phyloP scores from a whole-genome alignment of 2,888 invertebrate genomes.

The Drosophila flavopinicola region DNA sequence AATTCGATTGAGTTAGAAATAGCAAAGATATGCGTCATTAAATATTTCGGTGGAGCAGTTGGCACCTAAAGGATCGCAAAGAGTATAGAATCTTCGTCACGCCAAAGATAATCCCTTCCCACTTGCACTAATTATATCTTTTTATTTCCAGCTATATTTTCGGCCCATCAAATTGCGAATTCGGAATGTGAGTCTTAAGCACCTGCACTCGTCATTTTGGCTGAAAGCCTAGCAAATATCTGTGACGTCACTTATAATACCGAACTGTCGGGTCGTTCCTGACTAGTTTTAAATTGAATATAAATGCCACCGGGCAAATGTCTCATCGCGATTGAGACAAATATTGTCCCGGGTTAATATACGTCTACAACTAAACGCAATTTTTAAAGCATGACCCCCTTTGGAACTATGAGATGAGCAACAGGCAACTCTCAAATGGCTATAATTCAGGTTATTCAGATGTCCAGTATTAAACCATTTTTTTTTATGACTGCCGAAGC shows the following conservation, averaged over 20 bases:
- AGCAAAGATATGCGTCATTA: too few species aligned
- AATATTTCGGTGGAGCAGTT: too few species aligned
- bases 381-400: not conserved
- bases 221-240: not conserved
- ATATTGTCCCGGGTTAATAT: constrained; percentile 25
- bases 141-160: not conserved
- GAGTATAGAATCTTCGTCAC: too few species aligned
- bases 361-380: not conserved
- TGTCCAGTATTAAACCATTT: not conserved
- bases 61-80: too few species aligned
- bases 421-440: constrained; percentile 21
- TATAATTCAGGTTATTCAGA: not conserved
- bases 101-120: too few species aligned
- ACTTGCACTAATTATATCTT: too few species aligned
- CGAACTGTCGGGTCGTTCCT: constrained; percentile 18
- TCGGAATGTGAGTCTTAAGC: not conserved
- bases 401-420: constrained; percentile 18
- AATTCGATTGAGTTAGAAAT: too few species aligned
- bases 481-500: not conserved
- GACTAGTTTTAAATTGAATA: constrained; percentile 16
- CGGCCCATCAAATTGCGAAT: not conserved
- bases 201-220: not conserved
- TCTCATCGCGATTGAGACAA: constrained; percentile 8
- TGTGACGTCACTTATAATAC: not conserved
- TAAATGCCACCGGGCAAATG: constrained; percentile 28